Percentiles rank a stretch among this genome's conserved stretches.
Evolutionary conservation across 2,888 invertebrate genomes (phyloP).

Genomic region (Stenchaetothrips biformis): DNA sequence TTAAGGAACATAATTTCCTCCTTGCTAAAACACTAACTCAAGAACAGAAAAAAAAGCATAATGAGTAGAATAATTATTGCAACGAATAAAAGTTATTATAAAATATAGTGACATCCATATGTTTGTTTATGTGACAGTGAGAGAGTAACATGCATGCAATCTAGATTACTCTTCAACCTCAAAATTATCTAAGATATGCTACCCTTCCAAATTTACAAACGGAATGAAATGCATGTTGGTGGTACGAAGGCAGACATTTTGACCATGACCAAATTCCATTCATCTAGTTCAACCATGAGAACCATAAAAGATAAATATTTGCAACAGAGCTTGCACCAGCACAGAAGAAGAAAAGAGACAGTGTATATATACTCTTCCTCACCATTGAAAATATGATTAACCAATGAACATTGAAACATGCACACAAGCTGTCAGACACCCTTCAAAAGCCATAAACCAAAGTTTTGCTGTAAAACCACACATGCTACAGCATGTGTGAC

Average conservation of each 20-base stretch:
- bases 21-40: no score
- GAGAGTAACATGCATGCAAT: conserved; percentile 35
- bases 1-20: no score
- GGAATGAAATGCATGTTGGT: conserved; percentile 18
- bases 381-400: background rate
- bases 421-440: conserved; percentile 5
- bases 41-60: conserved; percentile 50
- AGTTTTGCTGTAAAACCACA: background rate
- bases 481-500: conserved; percentile 2
- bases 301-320: background rate
- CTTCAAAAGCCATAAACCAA: conserved; percentile 8
- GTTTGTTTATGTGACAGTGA: conserved; percentile 32
- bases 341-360: background rate
- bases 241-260: conserved; percentile 23
- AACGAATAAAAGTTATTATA: conserved; percentile 51
- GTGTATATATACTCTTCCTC: background rate
- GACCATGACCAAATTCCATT: conserved; percentile 7
- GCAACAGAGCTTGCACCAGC: conserved; percentile 12
- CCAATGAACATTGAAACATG: conserved; percentile 20
- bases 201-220: background rate
- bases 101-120: conserved; percentile 34
- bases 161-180: conserved; percentile 27
- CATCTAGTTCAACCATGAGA: background rate
- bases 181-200: background rate
- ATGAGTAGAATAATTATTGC: conserved; percentile 56